Base-by-base conservation (phyloP, 2,113 vertebrate species). In the Cyphomyrus discorhynchus region DNA sequence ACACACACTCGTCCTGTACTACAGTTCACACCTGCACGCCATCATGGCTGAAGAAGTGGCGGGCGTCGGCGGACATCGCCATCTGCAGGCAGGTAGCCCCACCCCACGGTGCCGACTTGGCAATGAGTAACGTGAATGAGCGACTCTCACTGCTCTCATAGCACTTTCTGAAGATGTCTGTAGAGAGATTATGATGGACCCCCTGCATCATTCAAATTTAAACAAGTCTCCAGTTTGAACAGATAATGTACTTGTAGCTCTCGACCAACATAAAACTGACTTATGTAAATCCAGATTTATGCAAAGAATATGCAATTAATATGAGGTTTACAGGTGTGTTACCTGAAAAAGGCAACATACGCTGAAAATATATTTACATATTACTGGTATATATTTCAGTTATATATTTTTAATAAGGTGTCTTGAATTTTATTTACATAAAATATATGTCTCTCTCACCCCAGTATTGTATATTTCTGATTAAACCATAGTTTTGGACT, bases 11-110 rank as follows among this genome's bases (percentile, higher is more conserved):
- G 1, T n/a, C 6, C 46, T n/a, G 52, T 82, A 49, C 7, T 58
- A 27, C 11, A 35, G 21, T 31, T 62, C 70, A n/a, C 9, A 95
- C 97, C 97, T 98, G 97, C 0, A 98, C 97, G 7, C 97, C 97
- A 17, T 98, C 97, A 15, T 98, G 96, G 89, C 97, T 97, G 88
- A 98, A 97, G 95, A 98, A 98, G 84, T 95, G 92, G 0, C 97
- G 95, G 0, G 97, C 96, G 0, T 98, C 97, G 0, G 97, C 97
- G 0, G 95, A 93, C 91, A 95, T 95, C 88, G 96, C 97, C 62
- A 98, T 96, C 93, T 97, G 96, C 6, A 98, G 95, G 91, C 97
- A 97, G 49, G 97, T 98, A 66, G 97, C 95, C 0, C 93, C 94
- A 0, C 96, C 96, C 97, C 97, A 98, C 45, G 97, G 91, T 0